These are phyloP conservation scores for Parochlus steinenii DNA, from an alignment of 2,888 invertebrate species.

Conservation along the genomic window DNA sequence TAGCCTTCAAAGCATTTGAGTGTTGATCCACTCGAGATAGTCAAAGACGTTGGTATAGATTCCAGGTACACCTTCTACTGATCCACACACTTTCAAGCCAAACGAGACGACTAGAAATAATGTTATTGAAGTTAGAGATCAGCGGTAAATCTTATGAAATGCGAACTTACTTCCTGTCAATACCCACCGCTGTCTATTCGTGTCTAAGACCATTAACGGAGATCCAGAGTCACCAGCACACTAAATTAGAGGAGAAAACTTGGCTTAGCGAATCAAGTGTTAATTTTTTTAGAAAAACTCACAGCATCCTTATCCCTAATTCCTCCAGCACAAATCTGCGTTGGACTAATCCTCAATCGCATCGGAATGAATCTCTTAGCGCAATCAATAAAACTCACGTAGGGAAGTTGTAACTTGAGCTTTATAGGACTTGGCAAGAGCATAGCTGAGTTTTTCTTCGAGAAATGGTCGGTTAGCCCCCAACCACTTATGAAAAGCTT, in stretches of 20 bases:
- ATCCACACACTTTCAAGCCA: slow-evolving; percentile 45
- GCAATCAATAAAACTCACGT: slow-evolving; percentile 37
- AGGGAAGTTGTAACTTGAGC: slow-evolving; percentile 41
- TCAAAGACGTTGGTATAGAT: slow-evolving; percentile 47
- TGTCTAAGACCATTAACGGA: slow-evolving; percentile 44
- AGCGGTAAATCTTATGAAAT: no score
- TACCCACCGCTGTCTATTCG: slow-evolving; percentile 35
- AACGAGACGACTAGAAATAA: slow-evolving; percentile 58
- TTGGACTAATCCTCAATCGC: slow-evolving; percentile 33
- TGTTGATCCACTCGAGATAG: slow-evolving; percentile 51
- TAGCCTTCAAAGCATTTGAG: no score
- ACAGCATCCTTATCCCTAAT: slow-evolving; percentile 47
- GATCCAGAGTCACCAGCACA: slow-evolving; percentile 56
- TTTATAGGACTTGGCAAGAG: slow-evolving; percentile 39
- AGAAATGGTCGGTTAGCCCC: slow-evolving; percentile 43
- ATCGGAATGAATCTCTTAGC: slow-evolving; percentile 32
- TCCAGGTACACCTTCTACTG: slow-evolving; percentile 46
- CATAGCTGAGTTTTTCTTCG: no score
- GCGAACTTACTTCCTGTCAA: slow-evolving; percentile 40
- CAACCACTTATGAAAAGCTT: slow-evolving; percentile 43
- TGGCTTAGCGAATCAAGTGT: no score
- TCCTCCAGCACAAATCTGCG: slow-evolving; percentile 58
- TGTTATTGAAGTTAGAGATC: no score
- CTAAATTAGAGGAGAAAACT: no score
- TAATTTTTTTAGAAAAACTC: no score